Percentiles rank a stretch among this genome's conserved stretches.
phyloP scores from a whole-genome alignment of 2,888 invertebrate species.

The Macrophya annulata region DNA sequence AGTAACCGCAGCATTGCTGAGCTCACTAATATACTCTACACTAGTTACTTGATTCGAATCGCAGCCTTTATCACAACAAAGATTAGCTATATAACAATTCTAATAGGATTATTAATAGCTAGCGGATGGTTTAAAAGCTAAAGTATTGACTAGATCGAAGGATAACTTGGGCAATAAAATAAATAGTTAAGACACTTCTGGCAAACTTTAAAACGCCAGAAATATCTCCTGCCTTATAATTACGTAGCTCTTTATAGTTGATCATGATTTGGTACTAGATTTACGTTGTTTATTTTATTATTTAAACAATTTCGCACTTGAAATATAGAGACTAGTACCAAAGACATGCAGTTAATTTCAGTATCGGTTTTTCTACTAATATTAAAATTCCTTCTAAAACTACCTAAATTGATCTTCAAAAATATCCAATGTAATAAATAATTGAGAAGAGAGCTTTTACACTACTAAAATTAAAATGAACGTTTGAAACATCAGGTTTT shows the following conservation, averaged over 20 bases:
- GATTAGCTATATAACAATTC: slow-evolving; percentile 52
- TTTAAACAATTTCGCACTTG: slow-evolving; percentile 1
- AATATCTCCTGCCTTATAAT: not conserved
- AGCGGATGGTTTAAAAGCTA: slow-evolving; percentile 18
- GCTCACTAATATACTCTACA: slow-evolving; percentile 5
- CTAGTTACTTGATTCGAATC: slow-evolving; percentile 33
- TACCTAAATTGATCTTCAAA: not conserved
- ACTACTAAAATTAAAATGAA: not conserved
- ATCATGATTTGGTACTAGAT: slow-evolving; percentile 10
- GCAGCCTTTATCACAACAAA: slow-evolving; percentile 54
- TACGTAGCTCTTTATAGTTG: not conserved
- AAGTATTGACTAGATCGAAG: slow-evolving; percentile 50
- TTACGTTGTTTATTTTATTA: not conserved
- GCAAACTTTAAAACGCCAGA: not conserved
- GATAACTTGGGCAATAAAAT: slow-evolving; percentile 23
- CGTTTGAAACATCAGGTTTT: not conserved
- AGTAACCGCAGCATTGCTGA: not conserved
- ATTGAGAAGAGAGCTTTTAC: not conserved
- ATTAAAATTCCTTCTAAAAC: not conserved
- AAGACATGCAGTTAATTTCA: not conserved
- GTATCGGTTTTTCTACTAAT: not conserved
- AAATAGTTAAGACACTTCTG: not conserved
- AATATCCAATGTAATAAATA: not conserved
- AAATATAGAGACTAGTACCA: not conserved
- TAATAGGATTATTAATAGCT: slow-evolving; percentile 31